A percentile compares a stretch with the other conserved stretches of the same genome.
These are phyloP conservation scores for Rhodeus uyekii DNA, from an alignment of 2,797 vertebrate genomes.

Conservation along the genomic window DNA sequence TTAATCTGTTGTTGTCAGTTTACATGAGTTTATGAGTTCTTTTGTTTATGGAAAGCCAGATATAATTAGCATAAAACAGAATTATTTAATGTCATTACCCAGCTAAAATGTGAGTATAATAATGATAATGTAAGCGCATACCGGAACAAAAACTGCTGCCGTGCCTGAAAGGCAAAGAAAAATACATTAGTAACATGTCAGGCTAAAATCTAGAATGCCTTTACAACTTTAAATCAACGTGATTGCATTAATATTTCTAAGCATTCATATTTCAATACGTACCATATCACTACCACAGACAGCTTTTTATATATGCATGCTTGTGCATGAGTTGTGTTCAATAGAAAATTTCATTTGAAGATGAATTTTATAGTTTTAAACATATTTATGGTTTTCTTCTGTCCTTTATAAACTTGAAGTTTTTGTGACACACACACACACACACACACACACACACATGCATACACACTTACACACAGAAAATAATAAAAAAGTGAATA, in stretches of 20 bases:
- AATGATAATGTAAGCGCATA: neutral
- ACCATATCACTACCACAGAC: neutral
- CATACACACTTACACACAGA: neutral
- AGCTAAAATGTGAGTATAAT: neutral
- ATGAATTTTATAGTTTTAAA: neutral
- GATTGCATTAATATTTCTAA: neutral
- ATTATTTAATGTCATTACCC: neutral
- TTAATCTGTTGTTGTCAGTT: slow-evolving; percentile 3
- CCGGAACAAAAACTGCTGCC: neutral
- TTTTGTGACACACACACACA: neutral
- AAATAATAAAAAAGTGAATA: neutral
- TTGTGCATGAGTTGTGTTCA: neutral
- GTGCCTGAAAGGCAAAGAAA: neutral
- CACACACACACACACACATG: no score
- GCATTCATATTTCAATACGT: neutral
- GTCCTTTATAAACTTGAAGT: neutral
- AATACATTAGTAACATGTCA: neutral
- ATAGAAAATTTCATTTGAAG: neutral
- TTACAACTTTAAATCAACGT: neutral
- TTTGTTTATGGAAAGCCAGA: neutral
- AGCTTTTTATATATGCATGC: no score
- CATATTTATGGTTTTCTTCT: neutral
- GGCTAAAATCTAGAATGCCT: neutral
- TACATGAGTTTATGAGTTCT: neutral
- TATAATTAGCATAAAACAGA: neutral